A percentile compares a stretch with the other conserved stretches of the same genome.
Evolutionary conservation across 2,113 vertebrate species (phyloP).

Genomic region (Podilymbus podiceps): DNA sequence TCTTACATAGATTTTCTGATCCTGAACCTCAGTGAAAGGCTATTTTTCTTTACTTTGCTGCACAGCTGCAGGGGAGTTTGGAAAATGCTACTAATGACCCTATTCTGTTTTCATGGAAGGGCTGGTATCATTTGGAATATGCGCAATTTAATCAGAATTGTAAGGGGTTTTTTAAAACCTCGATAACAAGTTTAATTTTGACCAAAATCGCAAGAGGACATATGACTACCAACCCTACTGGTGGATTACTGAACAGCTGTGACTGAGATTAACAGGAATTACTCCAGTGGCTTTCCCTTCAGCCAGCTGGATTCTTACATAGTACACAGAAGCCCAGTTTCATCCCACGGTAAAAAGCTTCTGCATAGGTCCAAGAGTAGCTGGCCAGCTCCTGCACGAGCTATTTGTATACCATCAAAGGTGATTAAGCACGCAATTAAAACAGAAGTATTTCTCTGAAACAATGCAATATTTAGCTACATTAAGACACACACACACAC

Average conservation of each 20-base stretch:
- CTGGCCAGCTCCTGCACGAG: not conserved
- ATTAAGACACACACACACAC: not conserved
- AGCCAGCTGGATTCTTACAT: conserved; percentile 20
- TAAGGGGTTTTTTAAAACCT: not conserved
- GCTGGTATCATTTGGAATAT: not conserved
- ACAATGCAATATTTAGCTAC: not conserved
- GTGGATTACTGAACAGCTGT: conserved; percentile 36
- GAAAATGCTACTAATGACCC: not conserved
- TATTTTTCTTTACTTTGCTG: not conserved
- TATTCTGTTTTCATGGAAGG: not conserved
- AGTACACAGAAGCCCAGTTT: not conserved
- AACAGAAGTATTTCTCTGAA: not conserved
- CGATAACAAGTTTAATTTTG: conserved; percentile 22
- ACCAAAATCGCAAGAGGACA: not conserved
- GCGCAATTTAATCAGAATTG: not conserved
- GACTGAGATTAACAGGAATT: conserved; percentile 5
- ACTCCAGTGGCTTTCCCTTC: not conserved
- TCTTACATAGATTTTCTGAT: not conserved
- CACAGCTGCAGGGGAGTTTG: not conserved
- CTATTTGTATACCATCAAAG: not conserved
- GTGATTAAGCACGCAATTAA: not conserved
- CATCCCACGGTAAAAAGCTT: not conserved
- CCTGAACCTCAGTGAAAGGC: not conserved
- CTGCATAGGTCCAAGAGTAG: not conserved
- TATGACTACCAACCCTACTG: not conserved